These are phyloP conservation scores for Thysanoteuthis rhombus DNA, from an alignment of 2,888 invertebrate genomes.

Conservation along the genomic window DNA sequence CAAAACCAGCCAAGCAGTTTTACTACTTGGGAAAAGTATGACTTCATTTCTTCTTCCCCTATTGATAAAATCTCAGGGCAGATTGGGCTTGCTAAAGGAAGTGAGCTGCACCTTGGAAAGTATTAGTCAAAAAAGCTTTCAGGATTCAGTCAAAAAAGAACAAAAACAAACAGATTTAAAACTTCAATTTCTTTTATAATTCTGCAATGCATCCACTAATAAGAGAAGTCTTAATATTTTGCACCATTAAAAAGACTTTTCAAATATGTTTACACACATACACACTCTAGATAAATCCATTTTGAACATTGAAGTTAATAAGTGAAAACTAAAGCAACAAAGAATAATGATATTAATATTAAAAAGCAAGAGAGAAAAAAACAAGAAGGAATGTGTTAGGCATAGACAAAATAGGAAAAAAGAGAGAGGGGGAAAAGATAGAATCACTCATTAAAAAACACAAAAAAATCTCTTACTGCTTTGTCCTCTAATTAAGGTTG, in stretches of 20 bases:
- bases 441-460: not conserved
- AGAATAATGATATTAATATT: not conserved
- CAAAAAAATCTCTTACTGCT: not conserved
- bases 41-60: too few species aligned
- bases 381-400: not conserved
- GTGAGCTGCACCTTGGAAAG: too few species aligned
- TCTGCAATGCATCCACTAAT: too few species aligned
- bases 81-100: too few species aligned
- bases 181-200: not conserved
- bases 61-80: too few species aligned
- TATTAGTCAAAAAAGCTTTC: too few species aligned
- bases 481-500: conserved; percentile 22
- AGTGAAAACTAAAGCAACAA: not conserved
- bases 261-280: too few species aligned
- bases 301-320: not conserved
- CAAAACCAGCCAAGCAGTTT: too few species aligned
- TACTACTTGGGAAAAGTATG: too few species aligned
- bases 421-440: not conserved
- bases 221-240: too few species aligned
- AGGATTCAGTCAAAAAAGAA: not conserved
- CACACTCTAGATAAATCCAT: not conserved
- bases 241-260: too few species aligned
- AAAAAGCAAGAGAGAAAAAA: not conserved
- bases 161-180: not conserved
- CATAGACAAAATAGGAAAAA: not conserved